Evolutionary conservation across 2,888 invertebrate species (phyloP), one percentile per base, ranked within the genome.

Genomic region (Lycophotia porphyrea): DNA sequence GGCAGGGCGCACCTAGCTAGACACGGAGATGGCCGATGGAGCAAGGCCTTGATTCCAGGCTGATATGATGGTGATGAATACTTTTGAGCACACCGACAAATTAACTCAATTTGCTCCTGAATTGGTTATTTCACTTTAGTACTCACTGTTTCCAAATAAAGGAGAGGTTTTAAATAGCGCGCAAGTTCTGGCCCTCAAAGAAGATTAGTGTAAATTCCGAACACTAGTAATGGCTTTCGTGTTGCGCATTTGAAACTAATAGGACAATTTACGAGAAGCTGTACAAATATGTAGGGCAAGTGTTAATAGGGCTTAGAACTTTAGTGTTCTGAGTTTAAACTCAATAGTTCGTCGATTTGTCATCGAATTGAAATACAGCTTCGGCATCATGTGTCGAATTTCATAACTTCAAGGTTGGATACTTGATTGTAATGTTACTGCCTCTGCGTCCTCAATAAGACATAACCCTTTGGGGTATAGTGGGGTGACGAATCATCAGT

Each of bases 241-340:
- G 63, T 82, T 76, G 70, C 36, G 70, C 79, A 76, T 86, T 60
- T 70, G 66, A 60, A 70, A 61, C 66, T 63, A 78, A 78, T 85
- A 36, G 69, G 36, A 73, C 63, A 76, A 70, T 85, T 85, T 76
- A 73, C 64, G 55, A 75, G 52, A 15, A 68, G 24, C 67, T 44
- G 7, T n/a, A 27, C 27, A 52, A 58, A 58, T 78, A 52, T 44
- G 15, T 58, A 36, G 64, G 36, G 5, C 58, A 76, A 44, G 42
- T 68, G 58, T 44, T 44, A 47, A 27, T 39, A 81, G 52, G 1
- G 27, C 11, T 73, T 27, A 39, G 31, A 36, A 61, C 36, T 52
- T 39, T 18, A 5, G 27, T 15, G 52, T 21, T 39, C 47, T 15
- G 31, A 52, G 44, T 74, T 36, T 34, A 21, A 39, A 52, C n/a